Conservation (phyloP, 2,113 vertebrate species). For the Ginglymostoma cirratum region DNA sequence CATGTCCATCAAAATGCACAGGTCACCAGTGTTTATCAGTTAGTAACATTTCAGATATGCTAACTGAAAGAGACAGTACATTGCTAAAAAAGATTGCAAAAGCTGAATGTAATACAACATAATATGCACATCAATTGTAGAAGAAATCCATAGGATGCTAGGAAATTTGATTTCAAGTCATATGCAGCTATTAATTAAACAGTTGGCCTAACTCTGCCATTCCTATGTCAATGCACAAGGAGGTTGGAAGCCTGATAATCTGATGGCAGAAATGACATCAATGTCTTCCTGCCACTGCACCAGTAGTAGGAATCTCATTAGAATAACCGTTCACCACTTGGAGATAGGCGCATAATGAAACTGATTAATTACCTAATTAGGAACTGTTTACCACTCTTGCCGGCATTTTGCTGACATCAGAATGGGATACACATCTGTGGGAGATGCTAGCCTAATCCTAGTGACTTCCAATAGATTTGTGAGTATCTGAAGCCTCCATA, state of each 20-base stretch:
- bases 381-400: neutral
- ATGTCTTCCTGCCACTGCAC: neutral
- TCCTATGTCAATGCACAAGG: neutral
- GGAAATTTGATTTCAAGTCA: neutral
- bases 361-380: neutral
- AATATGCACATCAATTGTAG: neutral
- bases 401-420: neutral
- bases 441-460: neutral
- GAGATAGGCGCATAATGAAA: neutral
- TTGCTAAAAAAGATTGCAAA: no score
- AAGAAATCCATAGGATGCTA: neutral
- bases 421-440: neutral
- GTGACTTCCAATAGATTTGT: no score
- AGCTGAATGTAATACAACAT: neutral
- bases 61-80: neutral
- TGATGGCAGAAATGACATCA: neutral
- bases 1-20: neutral
- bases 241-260: neutral
- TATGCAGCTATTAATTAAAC: neutral
- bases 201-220: neutral
- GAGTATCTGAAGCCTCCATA: neutral
- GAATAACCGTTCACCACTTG: neutral
- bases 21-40: neutral
- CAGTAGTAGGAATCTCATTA: neutral
- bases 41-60: neutral